Evolutionary conservation across 2,888 invertebrate species (phyloP).

Genomic region (Orgyia antiqua): DNA sequence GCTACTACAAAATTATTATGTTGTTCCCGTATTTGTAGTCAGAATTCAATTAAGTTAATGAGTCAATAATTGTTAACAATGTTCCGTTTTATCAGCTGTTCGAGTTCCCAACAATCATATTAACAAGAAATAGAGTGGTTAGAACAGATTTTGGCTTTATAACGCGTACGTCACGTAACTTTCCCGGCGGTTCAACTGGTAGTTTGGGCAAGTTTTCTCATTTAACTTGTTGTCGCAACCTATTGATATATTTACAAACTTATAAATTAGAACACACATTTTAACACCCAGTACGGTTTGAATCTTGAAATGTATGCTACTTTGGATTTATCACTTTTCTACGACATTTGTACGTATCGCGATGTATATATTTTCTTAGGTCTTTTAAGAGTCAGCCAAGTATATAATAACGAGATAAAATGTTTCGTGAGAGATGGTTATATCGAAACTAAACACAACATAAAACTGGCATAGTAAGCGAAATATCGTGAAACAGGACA

Average conservation of each 20-base stretch:
- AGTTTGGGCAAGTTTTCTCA: slow-evolving; percentile 50
- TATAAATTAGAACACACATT: slow-evolving; percentile 37
- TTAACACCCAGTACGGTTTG: slow-evolving; percentile 13
- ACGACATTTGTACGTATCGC: neutral
- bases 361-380: no score
- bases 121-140: no score
- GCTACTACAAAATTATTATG: no score
- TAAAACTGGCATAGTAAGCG: no score
- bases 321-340: slow-evolving; percentile 3
- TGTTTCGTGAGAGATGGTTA: no score
- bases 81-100: neutral
- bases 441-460: no score
- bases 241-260: slow-evolving; percentile 54
- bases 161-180: slow-evolving; percentile 11
- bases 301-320: slow-evolving; percentile 4
- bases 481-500: no score
- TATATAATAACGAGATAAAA: no score
- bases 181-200: slow-evolving; percentile 33
- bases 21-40: no score
- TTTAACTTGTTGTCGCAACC: slow-evolving; percentile 51
- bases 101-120: neutral
- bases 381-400: no score
- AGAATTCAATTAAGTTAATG: no score
- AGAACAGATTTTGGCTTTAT: slow-evolving; percentile 16
- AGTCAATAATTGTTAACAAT: no score